These are phyloP conservation scores for Chrysomela aeneicollis DNA, from an alignment of 2,888 invertebrate genomes.

Conservation along the genomic window DNA sequence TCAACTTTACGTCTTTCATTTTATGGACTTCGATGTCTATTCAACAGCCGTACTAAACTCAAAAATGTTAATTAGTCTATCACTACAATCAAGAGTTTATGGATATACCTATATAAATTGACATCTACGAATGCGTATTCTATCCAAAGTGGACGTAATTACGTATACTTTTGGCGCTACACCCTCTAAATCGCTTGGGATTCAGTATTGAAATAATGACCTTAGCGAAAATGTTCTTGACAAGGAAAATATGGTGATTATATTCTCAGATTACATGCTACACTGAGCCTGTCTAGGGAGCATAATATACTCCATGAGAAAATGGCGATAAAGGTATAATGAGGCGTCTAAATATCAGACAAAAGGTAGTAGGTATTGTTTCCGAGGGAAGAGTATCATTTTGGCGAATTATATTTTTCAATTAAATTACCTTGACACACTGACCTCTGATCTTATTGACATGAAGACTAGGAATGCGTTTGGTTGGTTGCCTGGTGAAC, in stretches of 20 bases:
- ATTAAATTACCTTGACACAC: too few relatives aligned
- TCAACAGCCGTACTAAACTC: too few relatives aligned
- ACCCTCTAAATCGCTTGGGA: conserved; percentile 16
- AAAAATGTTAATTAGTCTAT: too few relatives aligned
- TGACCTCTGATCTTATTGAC: too few relatives aligned
- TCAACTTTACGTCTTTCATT: too few relatives aligned
- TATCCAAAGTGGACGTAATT: too few relatives aligned
- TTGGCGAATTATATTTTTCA: too few relatives aligned
- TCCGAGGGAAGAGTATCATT: background rate
- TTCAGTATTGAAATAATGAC: conserved; percentile 28
- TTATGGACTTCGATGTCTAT: too few relatives aligned
- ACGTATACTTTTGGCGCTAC: background rate
- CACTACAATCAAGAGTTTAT: too few relatives aligned
- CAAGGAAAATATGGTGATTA: conserved; percentile 19
- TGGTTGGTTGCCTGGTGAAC: too few relatives aligned
- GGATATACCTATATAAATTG: too few relatives aligned
- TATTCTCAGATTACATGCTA: conserved; percentile 17
- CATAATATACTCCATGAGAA: conserved; percentile 3
- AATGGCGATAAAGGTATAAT: background rate
- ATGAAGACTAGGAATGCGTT: too few relatives aligned
- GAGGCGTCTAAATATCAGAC: background rate
- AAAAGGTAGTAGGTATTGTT: background rate
- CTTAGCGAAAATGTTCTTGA: conserved; percentile 25
- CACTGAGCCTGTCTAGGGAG: background rate
- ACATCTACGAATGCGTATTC: background rate